Evolutionary conservation across 2,113 vertebrate species (phyloP).

Genomic region (Lota lota): DNA sequence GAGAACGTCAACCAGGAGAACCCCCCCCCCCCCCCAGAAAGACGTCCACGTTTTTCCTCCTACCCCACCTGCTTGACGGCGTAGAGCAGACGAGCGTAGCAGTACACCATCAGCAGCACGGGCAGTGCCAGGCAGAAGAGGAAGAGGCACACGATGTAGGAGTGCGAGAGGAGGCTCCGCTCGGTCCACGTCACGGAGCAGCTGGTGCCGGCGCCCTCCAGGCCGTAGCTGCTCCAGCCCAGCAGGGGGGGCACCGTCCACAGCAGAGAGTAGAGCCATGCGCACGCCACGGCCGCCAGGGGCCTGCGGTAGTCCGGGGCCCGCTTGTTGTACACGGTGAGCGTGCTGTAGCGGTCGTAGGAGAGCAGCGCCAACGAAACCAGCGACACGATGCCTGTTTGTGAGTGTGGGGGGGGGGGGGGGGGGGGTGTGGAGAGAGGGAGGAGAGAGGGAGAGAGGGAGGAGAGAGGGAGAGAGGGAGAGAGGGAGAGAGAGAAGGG

Average conservation of each 20-base stretch:
- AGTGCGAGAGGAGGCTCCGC: conserved; percentile 47
- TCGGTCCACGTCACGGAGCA: conserved; percentile 76
- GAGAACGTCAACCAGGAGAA: too few species aligned
- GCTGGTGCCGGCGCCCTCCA: conserved; percentile 74
- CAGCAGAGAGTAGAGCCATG: conserved; percentile 74
- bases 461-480: too few species aligned
- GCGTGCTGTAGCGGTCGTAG: conserved; percentile 75
- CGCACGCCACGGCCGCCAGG: conserved; percentile 62
- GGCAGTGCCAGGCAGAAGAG: conserved; percentile 76
- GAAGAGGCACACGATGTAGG: conserved; percentile 78
- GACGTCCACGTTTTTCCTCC: too few species aligned
- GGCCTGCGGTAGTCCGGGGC: conserved; percentile 59
- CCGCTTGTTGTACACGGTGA: conserved; percentile 68
- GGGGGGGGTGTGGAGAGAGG: too few species aligned
- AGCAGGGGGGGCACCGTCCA: conserved; percentile 77
- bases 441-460: too few species aligned
- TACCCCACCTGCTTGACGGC: conserved; percentile 76
- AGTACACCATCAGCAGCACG: conserved; percentile 71
- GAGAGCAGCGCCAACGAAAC: conserved; percentile 73
- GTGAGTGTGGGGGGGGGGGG: too few species aligned
- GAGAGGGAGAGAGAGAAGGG: too few species aligned
- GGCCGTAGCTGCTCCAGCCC: conserved; percentile 76
- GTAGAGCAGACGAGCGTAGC: conserved; percentile 70
- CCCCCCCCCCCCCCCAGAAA: too few species aligned
- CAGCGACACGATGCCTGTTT: conserved; percentile 75